Percentiles rank a stretch among this genome's conserved stretches.
These are phyloP conservation scores for Marmota monax DNA, from an alignment of 2,113 vertebrate genomes.

Conservation along the genomic window DNA sequence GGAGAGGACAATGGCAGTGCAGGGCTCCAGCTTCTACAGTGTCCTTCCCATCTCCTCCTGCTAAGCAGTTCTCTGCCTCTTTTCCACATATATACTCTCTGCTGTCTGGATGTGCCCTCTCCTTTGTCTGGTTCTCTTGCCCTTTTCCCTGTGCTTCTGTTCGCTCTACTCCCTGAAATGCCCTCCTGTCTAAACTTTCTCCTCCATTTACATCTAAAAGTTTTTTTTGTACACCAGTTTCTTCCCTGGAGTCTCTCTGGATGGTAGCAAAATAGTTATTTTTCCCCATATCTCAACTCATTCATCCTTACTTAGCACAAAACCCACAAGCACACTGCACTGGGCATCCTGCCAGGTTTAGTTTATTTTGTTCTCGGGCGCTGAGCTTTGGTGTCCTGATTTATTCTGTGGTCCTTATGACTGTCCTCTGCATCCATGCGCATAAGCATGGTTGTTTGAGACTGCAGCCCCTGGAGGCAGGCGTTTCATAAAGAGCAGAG, in stretches of 20 bases:
- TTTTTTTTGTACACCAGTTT: background rate
- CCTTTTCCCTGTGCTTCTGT: background rate
- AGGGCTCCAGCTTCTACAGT: background rate
- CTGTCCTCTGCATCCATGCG: background rate
- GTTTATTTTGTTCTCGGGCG: background rate
- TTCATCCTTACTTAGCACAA: background rate
- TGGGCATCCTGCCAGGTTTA: background rate
- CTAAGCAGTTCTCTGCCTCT: background rate
- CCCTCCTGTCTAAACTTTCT: background rate
- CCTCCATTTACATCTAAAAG: background rate
- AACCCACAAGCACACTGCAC: background rate
- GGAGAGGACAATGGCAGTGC: background rate
- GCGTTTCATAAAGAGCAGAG: background rate
- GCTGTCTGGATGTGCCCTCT: background rate
- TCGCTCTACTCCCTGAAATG: background rate
- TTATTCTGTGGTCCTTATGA: slow-evolving; percentile 33
- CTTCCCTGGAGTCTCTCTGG: background rate
- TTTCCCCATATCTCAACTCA: background rate
- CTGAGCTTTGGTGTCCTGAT: slow-evolving; percentile 44
- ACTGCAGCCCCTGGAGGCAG: background rate
- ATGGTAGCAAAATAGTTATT: background rate
- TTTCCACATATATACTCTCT: rapidly evolving
- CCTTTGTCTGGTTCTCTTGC: background rate
- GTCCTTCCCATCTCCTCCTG: background rate
- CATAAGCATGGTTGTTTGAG: background rate